Conservation (phyloP, 2,888 invertebrate genomes). For the Serrognathus titanus region DNA sequence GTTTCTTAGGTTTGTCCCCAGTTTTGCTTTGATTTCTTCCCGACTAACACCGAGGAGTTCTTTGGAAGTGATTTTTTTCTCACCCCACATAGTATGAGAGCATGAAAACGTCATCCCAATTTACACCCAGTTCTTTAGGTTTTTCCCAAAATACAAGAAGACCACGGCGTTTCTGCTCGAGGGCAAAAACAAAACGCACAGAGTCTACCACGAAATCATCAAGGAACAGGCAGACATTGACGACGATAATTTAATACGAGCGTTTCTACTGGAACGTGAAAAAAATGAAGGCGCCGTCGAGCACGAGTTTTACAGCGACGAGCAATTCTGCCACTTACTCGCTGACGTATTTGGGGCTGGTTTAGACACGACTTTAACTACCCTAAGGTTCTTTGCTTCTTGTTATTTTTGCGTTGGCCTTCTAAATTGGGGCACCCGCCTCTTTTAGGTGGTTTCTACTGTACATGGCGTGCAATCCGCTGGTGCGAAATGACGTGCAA, state of each 20-base stretch:
- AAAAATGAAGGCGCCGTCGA: constrained; percentile 47
- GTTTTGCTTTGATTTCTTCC: not conserved
- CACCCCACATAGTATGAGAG: no score
- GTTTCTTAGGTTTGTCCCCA: constrained; percentile 60
- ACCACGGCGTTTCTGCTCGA: constrained; percentile 64
- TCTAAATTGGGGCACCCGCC: not conserved
- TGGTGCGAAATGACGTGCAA: constrained; percentile 60
- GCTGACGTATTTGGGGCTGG: constrained; percentile 86
- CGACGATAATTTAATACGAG: constrained; percentile 54
- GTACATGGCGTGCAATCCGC: constrained; percentile 67
- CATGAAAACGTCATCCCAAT: no score
- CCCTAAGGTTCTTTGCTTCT: constrained; percentile 53
- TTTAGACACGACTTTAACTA: constrained; percentile 77
- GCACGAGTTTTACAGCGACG: constrained; percentile 57
- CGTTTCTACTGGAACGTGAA: constrained; percentile 60
- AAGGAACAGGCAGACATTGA: constrained; percentile 44
- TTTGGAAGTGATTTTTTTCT: no score
- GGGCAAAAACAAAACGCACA: constrained; percentile 70
- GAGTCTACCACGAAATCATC: constrained; percentile 67
- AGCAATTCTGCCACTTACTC: constrained; percentile 70
- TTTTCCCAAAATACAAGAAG: constrained; percentile 60
- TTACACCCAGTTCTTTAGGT: constrained; percentile 38
- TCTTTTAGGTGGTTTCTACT: constrained; percentile 68
- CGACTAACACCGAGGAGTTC: not conserved
- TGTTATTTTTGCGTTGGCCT: not conserved